Percentiles rank a stretch among this genome's conserved stretches.
Evolutionary conservation across 2,888 invertebrate species (phyloP).

Genomic region (Hemaris fuciformis): DNA sequence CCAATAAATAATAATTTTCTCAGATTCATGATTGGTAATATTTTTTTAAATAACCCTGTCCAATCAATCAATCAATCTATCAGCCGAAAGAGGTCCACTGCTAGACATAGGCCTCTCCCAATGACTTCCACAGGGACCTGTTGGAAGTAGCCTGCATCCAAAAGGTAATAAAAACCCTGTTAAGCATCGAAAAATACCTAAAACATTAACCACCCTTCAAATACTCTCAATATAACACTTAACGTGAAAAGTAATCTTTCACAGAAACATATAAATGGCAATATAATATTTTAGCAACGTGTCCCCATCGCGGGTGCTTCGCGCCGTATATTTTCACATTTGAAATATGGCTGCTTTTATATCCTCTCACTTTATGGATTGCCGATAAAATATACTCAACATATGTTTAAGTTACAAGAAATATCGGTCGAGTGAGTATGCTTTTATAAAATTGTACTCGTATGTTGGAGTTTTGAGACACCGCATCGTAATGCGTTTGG

Average conservation of each 20-base stretch:
- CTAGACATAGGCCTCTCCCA: too few relatives aligned
- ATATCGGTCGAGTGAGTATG: background rate
- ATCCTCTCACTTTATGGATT: constrained; percentile 69
- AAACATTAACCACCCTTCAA: background rate
- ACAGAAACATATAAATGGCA: constrained; percentile 48
- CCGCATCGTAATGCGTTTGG: background rate
- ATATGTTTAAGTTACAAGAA: constrained; percentile 19
- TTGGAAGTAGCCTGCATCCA: too few relatives aligned
- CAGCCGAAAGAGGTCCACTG: too few relatives aligned
- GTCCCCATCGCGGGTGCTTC: constrained; percentile 33
- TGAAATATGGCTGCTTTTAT: constrained; percentile 69
- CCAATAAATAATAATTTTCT: too few relatives aligned
- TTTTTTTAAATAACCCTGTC: too few relatives aligned
- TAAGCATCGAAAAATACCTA: background rate
- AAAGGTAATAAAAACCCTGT: too few relatives aligned
- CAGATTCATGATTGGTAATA: too few relatives aligned
- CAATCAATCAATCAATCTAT: too few relatives aligned
- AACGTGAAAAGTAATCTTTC: constrained; percentile 30
- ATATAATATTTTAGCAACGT: constrained; percentile 63
- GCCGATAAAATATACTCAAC: constrained; percentile 60
- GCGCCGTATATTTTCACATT: constrained; percentile 70
- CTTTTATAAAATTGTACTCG: background rate
- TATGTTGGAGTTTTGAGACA: too few relatives aligned
- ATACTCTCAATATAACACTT: constrained; percentile 4
- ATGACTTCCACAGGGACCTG: too few relatives aligned